Evolutionary conservation across 1,140 invertebrate species (phyloP).

Genomic region (Anagrus nilaparvatae): DNA sequence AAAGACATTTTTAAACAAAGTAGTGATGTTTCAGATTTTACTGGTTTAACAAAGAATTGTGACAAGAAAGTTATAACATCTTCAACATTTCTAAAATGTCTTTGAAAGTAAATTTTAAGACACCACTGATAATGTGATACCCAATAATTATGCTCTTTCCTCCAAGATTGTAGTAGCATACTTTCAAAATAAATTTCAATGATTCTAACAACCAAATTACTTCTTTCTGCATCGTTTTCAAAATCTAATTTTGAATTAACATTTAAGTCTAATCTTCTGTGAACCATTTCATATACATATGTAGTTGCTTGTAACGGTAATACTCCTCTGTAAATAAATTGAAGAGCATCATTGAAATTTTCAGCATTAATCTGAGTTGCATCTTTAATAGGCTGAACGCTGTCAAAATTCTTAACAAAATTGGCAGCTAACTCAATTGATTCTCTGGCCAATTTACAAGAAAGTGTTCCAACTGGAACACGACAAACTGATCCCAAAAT

Average conservation of each 20-base stretch:
- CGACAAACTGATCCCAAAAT: slow-evolving; percentile 35
- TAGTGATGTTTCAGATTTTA: slow-evolving; percentile 26
- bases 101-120: slow-evolving; percentile 35
- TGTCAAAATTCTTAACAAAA: slow-evolving; percentile 27
- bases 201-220: slow-evolving; percentile 28
- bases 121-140: slow-evolving; percentile 32
- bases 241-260: slow-evolving; percentile 28
- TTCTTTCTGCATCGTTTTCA: slow-evolving; percentile 26
- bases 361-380: slow-evolving; percentile 32
- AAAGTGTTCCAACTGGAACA: slow-evolving; percentile 27
- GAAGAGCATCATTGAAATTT: slow-evolving; percentile 28
- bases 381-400: slow-evolving; percentile 19
- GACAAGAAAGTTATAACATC: slow-evolving; percentile 31
- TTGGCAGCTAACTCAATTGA: slow-evolving; percentile 32
- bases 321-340: slow-evolving; percentile 24
- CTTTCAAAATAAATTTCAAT: slow-evolving; percentile 35
- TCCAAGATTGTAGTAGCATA: slow-evolving; percentile 14
- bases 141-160: slow-evolving; percentile 15
- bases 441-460: slow-evolving; percentile 23
- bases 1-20: slow-evolving; percentile 28
- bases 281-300: slow-evolving; percentile 37
- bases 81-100: slow-evolving; percentile 27
- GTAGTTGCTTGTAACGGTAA: slow-evolving; percentile 35
- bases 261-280: slow-evolving; percentile 32
- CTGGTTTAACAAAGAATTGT: slow-evolving; percentile 31